These are phyloP conservation scores for Epizoanthus fatuus DNA, from an alignment of 92 coral and sea anemone species.

Conservation along the genomic window DNA sequence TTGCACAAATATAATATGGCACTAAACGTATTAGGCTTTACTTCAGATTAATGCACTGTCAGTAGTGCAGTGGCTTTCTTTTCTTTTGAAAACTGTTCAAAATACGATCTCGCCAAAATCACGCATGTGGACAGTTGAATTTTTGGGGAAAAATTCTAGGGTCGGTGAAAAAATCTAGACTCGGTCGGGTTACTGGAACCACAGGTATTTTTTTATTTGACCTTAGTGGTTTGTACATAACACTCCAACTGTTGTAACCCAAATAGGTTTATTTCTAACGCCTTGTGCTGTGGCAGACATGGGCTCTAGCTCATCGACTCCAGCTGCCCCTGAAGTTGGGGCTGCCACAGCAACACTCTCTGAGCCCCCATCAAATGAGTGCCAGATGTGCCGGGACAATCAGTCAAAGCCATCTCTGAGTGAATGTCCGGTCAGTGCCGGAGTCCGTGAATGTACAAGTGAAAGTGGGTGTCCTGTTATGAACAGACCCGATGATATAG, in stretches of 20 bases:
- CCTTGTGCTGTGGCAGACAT: slow-evolving; percentile 21
- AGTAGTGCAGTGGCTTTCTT: no score
- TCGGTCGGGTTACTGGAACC: background rate
- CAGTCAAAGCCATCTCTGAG: slow-evolving; percentile 15
- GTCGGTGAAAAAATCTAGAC: no score
- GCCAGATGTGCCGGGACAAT: slow-evolving; percentile 56
- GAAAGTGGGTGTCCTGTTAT: slow-evolving; percentile 70
- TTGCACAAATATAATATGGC: no score
- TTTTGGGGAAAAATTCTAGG: no score
- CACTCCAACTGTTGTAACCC: no score
- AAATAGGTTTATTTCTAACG: no score
- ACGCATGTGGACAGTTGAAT: no score
- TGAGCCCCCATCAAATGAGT: slow-evolving; percentile 45
- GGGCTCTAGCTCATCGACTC: slow-evolving; percentile 81
- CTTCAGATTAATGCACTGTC: no score
- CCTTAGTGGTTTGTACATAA: background rate
- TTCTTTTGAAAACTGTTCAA: no score
- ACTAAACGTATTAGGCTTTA: no score
- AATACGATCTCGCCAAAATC: no score
- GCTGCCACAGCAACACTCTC: slow-evolving; percentile 39
- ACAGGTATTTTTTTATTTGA: background rate
- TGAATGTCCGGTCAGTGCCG: slow-evolving; percentile 83
- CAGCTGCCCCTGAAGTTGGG: slow-evolving; percentile 56
- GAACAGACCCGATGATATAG: slow-evolving; percentile 54
- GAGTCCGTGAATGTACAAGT: slow-evolving; percentile 74